Percentiles rank a stretch among this genome's conserved stretches.
Evolutionary conservation across 2,113 vertebrate genomes (phyloP).

Genomic region (Lates calcarifer): DNA sequence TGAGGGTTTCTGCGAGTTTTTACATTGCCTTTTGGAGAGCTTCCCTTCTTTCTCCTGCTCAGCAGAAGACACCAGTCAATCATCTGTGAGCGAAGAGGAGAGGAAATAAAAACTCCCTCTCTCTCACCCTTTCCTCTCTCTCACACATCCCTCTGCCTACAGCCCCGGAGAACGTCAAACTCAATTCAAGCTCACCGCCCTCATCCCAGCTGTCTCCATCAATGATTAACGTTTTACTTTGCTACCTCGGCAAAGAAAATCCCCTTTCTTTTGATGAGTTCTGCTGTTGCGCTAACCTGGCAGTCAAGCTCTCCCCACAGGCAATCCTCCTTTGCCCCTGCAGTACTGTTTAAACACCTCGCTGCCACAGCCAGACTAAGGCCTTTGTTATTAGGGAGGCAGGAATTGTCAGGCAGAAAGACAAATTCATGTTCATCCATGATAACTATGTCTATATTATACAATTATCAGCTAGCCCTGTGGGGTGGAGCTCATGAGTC

Average conservation of each 20-base stretch:
- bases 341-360: conserved; percentile 43
- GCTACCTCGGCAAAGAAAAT: conserved; percentile 59
- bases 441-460: conserved; percentile 7
- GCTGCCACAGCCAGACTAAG: conserved; percentile 19
- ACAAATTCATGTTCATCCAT: conserved; percentile 33
- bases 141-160: conserved; percentile 46
- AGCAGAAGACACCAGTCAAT: conserved; percentile 62
- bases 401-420: conserved; percentile 19
- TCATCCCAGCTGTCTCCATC: conserved; percentile 74
- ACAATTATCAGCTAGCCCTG: conserved; percentile 17
- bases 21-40: conserved; percentile 41
- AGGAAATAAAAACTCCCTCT: conserved; percentile 37
- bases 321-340: conserved; percentile 22
- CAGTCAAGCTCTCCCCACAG: conserved; percentile 30
- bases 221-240: conserved; percentile 68
- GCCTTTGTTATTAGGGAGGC: conserved; percentile 28
- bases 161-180: conserved; percentile 58
- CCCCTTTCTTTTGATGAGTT: conserved; percentile 58
- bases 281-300: conserved; percentile 41
- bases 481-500: conserved; percentile 5
- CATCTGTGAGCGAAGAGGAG: conserved; percentile 42
- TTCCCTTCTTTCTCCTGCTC: conserved; percentile 28
- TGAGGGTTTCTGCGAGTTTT: conserved; percentile 48
- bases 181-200: conserved; percentile 51
- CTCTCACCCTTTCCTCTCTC: conserved; percentile 24